Evolutionary conservation across 2,888 invertebrate species (phyloP).

Genomic region (Spodoptera littoralis): DNA sequence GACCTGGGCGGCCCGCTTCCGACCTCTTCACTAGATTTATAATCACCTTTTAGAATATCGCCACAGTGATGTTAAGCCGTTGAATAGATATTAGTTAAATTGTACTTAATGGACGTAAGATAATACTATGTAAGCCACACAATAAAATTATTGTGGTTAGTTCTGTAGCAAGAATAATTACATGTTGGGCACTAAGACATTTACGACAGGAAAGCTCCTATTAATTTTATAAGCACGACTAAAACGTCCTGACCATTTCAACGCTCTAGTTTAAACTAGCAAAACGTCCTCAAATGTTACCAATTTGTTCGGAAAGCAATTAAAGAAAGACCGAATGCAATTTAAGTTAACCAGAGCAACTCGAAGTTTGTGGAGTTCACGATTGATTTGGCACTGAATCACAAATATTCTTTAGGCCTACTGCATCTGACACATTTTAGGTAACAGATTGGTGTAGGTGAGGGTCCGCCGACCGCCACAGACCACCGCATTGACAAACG

Average conservation of each 20-base stretch:
- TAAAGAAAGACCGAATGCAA: constrained; percentile 29
- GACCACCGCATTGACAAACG: constrained; percentile 84
- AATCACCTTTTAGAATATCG: constrained; percentile 78
- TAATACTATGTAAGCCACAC: constrained; percentile 67
- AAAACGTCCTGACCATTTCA: constrained; percentile 19
- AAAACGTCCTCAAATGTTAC: constrained; percentile 21
- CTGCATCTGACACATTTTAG: constrained; percentile 74
- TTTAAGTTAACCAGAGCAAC: constrained; percentile 26
- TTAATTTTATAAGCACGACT: constrained; percentile 34
- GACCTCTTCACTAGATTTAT: constrained; percentile 84
- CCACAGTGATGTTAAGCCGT: constrained; percentile 69
- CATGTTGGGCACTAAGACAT: constrained; percentile 41
- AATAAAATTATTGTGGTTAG: constrained; percentile 63
- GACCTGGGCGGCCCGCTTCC: constrained; percentile 74
- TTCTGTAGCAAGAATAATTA: constrained; percentile 52
- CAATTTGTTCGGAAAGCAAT: constrained; percentile 31
- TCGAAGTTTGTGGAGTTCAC: constrained; percentile 26
- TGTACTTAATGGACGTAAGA: constrained; percentile 65
- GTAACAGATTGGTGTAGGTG: constrained; percentile 74
- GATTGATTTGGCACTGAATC: constrained; percentile 51
- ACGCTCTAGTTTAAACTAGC: constrained; percentile 13
- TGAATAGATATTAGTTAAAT: constrained; percentile 73
- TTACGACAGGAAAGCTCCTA: constrained; percentile 40
- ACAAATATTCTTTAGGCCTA: constrained; percentile 55
- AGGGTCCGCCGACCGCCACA: constrained; percentile 71